phyloP scores from a whole-genome alignment of 2,888 invertebrate species.

The Phortica magna region DNA sequence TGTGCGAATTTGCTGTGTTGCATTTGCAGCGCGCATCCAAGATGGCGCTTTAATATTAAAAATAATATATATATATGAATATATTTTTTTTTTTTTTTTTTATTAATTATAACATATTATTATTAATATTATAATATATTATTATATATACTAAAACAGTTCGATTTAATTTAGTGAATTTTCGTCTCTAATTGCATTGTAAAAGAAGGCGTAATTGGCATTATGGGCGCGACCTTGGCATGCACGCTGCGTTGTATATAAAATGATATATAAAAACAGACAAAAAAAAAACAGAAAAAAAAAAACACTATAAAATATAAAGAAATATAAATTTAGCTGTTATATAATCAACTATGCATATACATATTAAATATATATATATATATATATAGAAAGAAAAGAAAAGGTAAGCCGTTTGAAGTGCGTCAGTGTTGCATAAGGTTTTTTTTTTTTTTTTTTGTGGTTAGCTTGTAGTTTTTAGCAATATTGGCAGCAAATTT shows the following conservation, averaged over 20 bases:
- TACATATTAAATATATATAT: slow-evolving; percentile 23
- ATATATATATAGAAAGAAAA: slow-evolving; percentile 6
- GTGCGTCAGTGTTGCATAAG: slow-evolving; percentile 10
- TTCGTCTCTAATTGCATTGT: slow-evolving; percentile 10
- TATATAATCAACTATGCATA: slow-evolving; percentile 19
- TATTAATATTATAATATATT: not conserved
- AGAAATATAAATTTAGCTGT: slow-evolving; percentile 1
- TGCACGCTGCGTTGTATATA: slow-evolving; percentile 19
- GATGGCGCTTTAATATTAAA: slow-evolving; percentile 25
- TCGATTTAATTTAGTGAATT: slow-evolving; percentile 21
- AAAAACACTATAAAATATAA: not conserved
- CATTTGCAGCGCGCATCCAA: slow-evolving; percentile 28
- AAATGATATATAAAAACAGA: not conserved
- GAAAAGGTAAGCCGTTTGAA: not conserved
- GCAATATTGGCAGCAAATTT: slow-evolving; percentile 9
- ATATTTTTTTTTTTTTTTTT: slow-evolving; percentile 2
- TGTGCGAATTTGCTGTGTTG: slow-evolving; percentile 21
- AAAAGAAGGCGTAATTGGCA: too few relatives aligned
- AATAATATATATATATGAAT: not conserved
- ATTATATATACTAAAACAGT: not conserved
- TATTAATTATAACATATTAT: not conserved
- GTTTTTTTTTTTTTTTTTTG: slow-evolving; percentile 31
- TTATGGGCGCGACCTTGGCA: not conserved
- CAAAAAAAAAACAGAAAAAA: not conserved
- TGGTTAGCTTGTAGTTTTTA: slow-evolving; percentile 26